phyloP scores from a whole-genome alignment of 37 sponge, comb jelly and placozoan species.

The Diacarnus erythraeanus region DNA sequence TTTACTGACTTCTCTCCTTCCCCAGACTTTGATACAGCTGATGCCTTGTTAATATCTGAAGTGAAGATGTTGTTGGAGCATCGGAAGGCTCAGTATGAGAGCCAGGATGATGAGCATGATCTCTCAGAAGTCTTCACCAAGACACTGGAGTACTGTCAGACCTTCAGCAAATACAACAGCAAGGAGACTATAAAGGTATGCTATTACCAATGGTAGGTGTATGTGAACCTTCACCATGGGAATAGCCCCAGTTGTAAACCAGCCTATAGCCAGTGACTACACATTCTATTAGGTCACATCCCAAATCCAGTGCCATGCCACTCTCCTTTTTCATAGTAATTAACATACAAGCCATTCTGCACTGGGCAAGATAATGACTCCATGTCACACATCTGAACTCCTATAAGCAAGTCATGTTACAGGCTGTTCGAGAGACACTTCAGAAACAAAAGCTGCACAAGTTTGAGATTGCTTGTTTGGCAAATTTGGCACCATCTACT shows the following conservation, averaged over 20 bases:
- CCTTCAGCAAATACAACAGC: constrained; percentile 96
- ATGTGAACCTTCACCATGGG: background rate
- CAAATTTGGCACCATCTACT: constrained; percentile 87
- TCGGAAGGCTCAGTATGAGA: constrained; percentile 88
- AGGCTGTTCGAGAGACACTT: constrained; percentile 54
- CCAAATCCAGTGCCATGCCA: background rate
- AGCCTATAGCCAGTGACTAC: background rate
- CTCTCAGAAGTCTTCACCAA: constrained; percentile 91
- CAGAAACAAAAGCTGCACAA: constrained; percentile 89
- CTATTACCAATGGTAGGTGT: background rate
- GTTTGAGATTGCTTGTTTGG: constrained; percentile 91
- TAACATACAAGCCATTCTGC: too few species aligned
- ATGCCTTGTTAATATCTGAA: constrained; percentile 88
- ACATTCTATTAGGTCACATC: too few species aligned
- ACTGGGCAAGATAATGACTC: too few species aligned
- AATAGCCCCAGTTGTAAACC: background rate
- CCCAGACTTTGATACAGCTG: constrained; percentile 89
- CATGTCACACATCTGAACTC: too few species aligned
- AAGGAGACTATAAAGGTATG: constrained; percentile 82
- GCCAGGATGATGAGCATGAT: constrained; percentile 90
- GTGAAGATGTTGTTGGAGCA: constrained; percentile 95
- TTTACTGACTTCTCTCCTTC: background rate
- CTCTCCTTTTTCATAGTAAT: constrained; percentile 5
- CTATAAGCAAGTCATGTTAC: too few species aligned
- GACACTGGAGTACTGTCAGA: constrained; percentile 90